Percentiles rank a stretch among this genome's conserved stretches.
Evolutionary conservation across 1,140 invertebrate species (phyloP).

Genomic region (Holcopasites calliopsidis): DNA sequence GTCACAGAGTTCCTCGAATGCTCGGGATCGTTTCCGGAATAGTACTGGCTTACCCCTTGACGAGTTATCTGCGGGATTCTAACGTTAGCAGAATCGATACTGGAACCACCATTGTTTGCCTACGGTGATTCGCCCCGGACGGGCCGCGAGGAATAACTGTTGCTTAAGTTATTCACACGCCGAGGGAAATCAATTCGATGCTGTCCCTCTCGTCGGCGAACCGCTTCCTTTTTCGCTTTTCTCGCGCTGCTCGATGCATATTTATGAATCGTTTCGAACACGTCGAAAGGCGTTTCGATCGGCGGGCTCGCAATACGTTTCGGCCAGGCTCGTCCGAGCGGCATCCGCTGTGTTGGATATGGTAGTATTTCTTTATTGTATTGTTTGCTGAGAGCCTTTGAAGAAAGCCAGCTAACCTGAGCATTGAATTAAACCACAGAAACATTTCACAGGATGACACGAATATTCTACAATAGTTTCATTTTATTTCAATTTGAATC

Average conservation of each 20-base stretch:
- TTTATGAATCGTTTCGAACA: constrained; percentile 39
- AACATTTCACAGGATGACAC: no score
- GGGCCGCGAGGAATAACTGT: constrained; percentile 46
- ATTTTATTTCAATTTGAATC: no score
- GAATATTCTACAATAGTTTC: no score
- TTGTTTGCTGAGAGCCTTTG: no score
- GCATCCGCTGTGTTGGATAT: no score
- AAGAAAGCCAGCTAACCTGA: no score
- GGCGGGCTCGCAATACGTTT: constrained; percentile 24
- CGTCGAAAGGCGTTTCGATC: constrained; percentile 17
- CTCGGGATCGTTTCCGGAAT: constrained; percentile 55
- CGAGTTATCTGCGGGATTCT: constrained; percentile 58
- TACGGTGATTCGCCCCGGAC: constrained; percentile 35
- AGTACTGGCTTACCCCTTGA: constrained; percentile 54
- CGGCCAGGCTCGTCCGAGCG: neutral
- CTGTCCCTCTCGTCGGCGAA: neutral
- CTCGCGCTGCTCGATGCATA: constrained; percentile 18
- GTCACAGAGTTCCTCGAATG: constrained; percentile 53
- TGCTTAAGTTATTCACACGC: constrained; percentile 48
- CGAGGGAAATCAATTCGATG: constrained; percentile 39
- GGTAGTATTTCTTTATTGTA: no score
- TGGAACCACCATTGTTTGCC: constrained; percentile 51
- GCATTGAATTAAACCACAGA: no score
- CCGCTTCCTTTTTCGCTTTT: constrained; percentile 11
- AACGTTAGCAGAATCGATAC: constrained; percentile 57